Evolutionary conservation across 2,113 vertebrate species (phyloP).

Genomic region (Odontophorus gujanensis): DNA sequence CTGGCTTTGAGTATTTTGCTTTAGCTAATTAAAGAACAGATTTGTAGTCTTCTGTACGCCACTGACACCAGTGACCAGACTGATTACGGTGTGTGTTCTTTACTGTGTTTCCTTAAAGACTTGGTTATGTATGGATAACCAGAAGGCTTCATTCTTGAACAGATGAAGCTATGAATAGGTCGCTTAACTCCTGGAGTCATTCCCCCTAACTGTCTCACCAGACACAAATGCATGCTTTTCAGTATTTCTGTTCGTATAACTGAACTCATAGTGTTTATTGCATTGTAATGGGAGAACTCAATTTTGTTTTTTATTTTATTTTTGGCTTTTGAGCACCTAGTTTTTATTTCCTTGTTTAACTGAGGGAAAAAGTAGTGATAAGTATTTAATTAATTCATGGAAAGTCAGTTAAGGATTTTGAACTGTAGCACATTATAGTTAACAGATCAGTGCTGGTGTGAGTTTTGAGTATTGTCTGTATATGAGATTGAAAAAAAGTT

Average conservation of each 20-base stretch:
- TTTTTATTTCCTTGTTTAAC: neutral
- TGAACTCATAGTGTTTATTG: neutral
- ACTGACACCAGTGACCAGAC: accelerated
- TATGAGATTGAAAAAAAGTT: neutral
- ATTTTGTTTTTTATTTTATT: neutral
- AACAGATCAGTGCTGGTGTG: neutral
- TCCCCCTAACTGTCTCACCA: neutral
- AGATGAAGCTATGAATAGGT: neutral
- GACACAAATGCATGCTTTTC: neutral
- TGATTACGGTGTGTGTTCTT: neutral
- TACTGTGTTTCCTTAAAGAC: neutral
- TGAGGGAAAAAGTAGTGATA: neutral
- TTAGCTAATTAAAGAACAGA: neutral
- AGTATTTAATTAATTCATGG: neutral
- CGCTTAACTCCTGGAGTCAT: accelerated
- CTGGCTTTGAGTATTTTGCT: neutral
- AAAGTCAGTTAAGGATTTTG: neutral
- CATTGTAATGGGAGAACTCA: neutral
- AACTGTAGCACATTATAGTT: accelerated
- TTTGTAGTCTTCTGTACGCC: neutral
- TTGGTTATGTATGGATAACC: accelerated
- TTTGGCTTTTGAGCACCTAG: neutral
- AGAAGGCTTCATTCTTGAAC: neutral
- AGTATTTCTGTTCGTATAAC: accelerated
- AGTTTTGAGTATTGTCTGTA: neutral